phyloP scores from a whole-genome alignment of 2,797 vertebrate species.

The Labroides dimidiatus region DNA sequence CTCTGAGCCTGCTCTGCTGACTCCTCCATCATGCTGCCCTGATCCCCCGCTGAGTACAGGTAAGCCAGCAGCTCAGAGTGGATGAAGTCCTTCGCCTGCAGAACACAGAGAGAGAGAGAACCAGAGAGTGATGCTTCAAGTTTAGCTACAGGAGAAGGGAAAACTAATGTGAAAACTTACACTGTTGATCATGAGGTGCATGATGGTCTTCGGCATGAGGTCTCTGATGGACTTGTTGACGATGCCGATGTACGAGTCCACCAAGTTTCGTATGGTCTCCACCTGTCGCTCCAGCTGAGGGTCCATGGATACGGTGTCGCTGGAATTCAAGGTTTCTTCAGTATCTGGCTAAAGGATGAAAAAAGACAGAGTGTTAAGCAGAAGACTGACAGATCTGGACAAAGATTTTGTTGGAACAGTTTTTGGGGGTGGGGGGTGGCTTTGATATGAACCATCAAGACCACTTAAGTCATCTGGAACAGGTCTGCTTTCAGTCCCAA shows the following conservation, averaged over 20 bases:
- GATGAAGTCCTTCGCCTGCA: slow-evolving; percentile 96
- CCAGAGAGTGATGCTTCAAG: not conserved
- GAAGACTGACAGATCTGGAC: not conserved
- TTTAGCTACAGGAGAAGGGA: not conserved
- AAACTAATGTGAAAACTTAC: slow-evolving; percentile 70
- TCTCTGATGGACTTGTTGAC: slow-evolving; percentile 97
- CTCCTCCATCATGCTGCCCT: slow-evolving; percentile 96
- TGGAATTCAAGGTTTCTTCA: slow-evolving; percentile 83
- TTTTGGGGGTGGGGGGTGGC: too few relatives aligned
- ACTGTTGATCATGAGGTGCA: slow-evolving; percentile 98
- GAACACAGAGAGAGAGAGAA: not conserved
- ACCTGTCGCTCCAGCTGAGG: slow-evolving; percentile 96
- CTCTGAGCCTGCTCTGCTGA: slow-evolving; percentile 92
- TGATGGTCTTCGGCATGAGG: slow-evolving; percentile 98
- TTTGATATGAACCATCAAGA: too few relatives aligned
- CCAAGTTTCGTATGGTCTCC: slow-evolving; percentile 96
- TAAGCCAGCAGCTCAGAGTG: slow-evolving; percentile 94
- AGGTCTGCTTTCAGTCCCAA: too few relatives aligned
- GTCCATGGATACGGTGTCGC: slow-evolving; percentile 96
- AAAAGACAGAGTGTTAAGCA: not conserved
- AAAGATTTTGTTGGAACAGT: too few relatives aligned
- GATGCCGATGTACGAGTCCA: slow-evolving; percentile 95
- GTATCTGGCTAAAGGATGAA: slow-evolving; percentile 77
- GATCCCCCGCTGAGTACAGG: slow-evolving; percentile 91
- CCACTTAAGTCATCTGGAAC: too few relatives aligned